Evolutionary conservation across 2,113 vertebrate species (phyloP), one percentile per base, ranked within the genome.

Genomic region (Phyllopteryx taeniolatus): DNA sequence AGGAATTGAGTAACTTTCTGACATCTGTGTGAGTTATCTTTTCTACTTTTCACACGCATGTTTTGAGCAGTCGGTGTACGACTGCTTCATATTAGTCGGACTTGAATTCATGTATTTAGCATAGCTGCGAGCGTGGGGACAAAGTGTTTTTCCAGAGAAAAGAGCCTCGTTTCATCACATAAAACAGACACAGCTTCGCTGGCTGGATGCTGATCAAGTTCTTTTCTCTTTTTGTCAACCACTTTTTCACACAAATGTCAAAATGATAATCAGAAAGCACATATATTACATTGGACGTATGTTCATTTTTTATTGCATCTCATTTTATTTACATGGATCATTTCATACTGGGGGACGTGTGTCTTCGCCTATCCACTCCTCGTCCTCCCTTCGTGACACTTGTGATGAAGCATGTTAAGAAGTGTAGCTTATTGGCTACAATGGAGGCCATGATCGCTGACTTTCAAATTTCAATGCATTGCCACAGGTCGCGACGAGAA

Each of bases 111-210:
- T 47, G 64, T 47, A 60, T 73, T 81, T 68, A 70, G 54, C 20
- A 1, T 42, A 67, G 51, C 74, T 67, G 74, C 13, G 78, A 35
- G 83, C 76, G 12, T 60, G 35, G 49, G 75, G 53, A 75, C 31
- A 33, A 67, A 22, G 5, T 74, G 56, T 77, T 74, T 79, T 84
- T 83, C 72, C 63, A 84, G 44, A 68, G 67, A 66, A n/a, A 10
- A 19, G 27, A 64, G 51, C 72, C 39, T 74, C 60, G 69, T 81
- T 79, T 87, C 72, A 83, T 90, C 79, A 70, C 0, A 54, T 14
- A 60, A 11, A 47, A 63, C 9, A 61, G 71, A 20, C 7, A 82
- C 79, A 74, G 49, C 13, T 89, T 86, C 89, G 87, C 73, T 67
- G 66, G 57, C 42, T 12, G 9, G 14, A 49, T 39, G 27, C 13